These are phyloP conservation scores for Picus viridis DNA, from an alignment of 2,797 vertebrate genomes.

Conservation along the genomic window DNA sequence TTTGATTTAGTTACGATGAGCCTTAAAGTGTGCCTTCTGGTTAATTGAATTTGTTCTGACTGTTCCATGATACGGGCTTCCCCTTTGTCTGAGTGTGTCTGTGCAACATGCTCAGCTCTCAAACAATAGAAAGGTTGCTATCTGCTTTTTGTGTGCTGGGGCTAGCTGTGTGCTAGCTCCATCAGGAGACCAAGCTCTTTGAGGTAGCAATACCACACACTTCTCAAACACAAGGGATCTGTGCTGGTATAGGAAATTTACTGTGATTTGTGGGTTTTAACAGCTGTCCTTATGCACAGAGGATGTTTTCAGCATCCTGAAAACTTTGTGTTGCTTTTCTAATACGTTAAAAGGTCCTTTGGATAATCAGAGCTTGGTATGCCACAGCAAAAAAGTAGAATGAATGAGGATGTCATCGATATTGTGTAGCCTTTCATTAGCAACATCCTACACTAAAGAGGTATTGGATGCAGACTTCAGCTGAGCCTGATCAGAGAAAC, in stretches of 20 bases:
- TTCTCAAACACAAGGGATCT: neutral
- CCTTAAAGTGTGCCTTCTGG: neutral
- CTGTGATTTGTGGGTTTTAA: neutral
- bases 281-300: neutral
- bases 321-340: neutral
- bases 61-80: neutral
- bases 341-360: neutral
- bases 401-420: neutral
- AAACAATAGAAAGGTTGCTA: neutral
- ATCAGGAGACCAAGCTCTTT: neutral
- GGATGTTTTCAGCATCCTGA: neutral
- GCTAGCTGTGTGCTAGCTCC: neutral
- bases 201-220: neutral
- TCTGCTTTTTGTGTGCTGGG: neutral
- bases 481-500: neutral
- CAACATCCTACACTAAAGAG: neutral
- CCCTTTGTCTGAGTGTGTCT: neutral
- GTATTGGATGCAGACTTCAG: neutral
- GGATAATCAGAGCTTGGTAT: neutral
- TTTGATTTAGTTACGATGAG: constrained; percentile 34
- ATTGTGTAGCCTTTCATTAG: neutral
- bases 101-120: neutral
- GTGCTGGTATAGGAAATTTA: neutral
- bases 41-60: constrained; percentile 26
- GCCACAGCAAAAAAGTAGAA: neutral